phyloP scores from a whole-genome alignment of 2,113 vertebrate species.

The Synodontis membranacea region DNA sequence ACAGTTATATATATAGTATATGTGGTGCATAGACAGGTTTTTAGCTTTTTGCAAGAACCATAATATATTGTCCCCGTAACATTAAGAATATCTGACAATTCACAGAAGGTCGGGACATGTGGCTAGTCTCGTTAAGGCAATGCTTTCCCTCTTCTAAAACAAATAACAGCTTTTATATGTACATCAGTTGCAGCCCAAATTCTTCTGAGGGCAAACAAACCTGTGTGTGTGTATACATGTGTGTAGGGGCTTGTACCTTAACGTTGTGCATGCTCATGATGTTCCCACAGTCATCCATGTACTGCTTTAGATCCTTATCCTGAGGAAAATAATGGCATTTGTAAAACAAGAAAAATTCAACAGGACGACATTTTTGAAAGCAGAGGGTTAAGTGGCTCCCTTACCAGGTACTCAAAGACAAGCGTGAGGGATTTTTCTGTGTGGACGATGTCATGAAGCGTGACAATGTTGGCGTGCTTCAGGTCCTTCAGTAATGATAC shows the following conservation, averaged over 20 bases:
- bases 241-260: slow-evolving; percentile 75
- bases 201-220: too few species aligned
- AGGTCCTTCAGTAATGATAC: slow-evolving; percentile 97
- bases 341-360: slow-evolving; percentile 4
- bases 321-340: slow-evolving; percentile 57
- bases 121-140: too few species aligned
- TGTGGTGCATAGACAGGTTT: neutral
- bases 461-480: slow-evolving; percentile 99
- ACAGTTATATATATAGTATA: neutral
- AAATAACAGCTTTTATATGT: neutral
- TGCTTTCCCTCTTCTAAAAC: neutral
- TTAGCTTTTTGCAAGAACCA: neutral
- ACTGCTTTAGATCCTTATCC: slow-evolving; percentile 99
- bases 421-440: slow-evolving; percentile 98
- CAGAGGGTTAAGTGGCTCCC: slow-evolving; percentile 34
- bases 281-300: slow-evolving; percentile 99
- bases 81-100: neutral
- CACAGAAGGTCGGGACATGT: neutral
- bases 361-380: neutral
- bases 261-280: slow-evolving; percentile 99
- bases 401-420: slow-evolving; percentile 97
- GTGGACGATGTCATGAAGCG: slow-evolving; percentile 96
- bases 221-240: neutral
- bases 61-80: neutral
- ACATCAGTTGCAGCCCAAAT: neutral